Evolutionary conservation across 92 coral and sea anemone species (phyloP).

Genomic region (Nematostella vectensis): DNA sequence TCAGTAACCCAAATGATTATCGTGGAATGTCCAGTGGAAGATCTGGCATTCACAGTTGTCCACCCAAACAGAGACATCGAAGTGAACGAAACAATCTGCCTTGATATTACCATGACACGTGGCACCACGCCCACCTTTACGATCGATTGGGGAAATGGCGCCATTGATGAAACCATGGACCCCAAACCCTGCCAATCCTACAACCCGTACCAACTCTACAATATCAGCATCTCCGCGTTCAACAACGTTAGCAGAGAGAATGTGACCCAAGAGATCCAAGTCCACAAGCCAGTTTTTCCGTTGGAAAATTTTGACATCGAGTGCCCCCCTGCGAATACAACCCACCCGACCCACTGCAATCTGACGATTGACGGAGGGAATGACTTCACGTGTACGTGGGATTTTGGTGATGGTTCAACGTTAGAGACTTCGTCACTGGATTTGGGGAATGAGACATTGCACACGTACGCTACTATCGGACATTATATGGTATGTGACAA

Average conservation of each 20-base stretch:
- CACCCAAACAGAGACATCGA: conserved; percentile 76
- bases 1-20: conserved; percentile 36
- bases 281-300: conserved; percentile 78
- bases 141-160: conserved; percentile 70
- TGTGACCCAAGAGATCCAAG: conserved; percentile 38
- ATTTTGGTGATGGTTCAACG: conserved; percentile 39
- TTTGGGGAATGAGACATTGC: conserved; percentile 47
- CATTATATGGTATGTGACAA: conserved; percentile 5
- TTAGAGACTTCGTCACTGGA: conserved; percentile 36
- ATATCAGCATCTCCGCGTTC: conserved; percentile 37
- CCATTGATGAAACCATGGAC: conserved; percentile 4
- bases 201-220: conserved; percentile 34
- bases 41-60: conserved; percentile 32
- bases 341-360: conserved; percentile 60
- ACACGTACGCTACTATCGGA: conserved; percentile 52
- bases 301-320: conserved; percentile 47
- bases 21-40: conserved; percentile 57
- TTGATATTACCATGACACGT: conserved; percentile 25
- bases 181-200: conserved; percentile 30
- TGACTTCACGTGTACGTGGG: conserved; percentile 79
- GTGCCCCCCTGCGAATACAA: conserved; percentile 56
- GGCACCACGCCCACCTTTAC: conserved; percentile 60
- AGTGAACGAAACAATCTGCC: conserved; percentile 72
- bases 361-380: conserved; percentile 67
- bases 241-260: conserved; percentile 77